Evolutionary conservation across 2,113 vertebrate species (phyloP).

Genomic region (Xenus cinereus): DNA sequence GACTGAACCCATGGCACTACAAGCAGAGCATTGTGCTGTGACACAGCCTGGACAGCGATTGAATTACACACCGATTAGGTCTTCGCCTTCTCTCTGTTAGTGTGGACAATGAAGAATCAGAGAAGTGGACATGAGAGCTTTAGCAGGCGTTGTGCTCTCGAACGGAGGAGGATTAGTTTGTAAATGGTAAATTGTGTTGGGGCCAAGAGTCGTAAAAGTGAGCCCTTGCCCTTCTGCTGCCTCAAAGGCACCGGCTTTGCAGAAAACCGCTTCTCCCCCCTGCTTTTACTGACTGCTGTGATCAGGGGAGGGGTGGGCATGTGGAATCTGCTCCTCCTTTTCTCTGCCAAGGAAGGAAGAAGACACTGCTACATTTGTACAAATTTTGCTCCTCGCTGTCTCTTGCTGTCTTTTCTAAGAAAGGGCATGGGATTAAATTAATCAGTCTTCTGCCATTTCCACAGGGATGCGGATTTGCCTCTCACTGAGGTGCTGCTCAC

Average conservation of each 20-base stretch:
- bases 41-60: slow-evolving; percentile 69
- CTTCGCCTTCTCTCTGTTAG: slow-evolving; percentile 53
- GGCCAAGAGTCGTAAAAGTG: slow-evolving; percentile 63
- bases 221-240: slow-evolving; percentile 61
- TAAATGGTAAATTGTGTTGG: slow-evolving; percentile 68
- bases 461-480: background rate
- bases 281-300: background rate
- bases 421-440: background rate
- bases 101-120: slow-evolving; percentile 71
- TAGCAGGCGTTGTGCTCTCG: slow-evolving; percentile 60
- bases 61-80: slow-evolving; percentile 75
- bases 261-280: background rate
- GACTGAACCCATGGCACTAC: slow-evolving; percentile 71
- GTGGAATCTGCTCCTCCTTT: background rate
- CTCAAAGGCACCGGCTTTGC: slow-evolving; percentile 51
- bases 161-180: slow-evolving; percentile 62
- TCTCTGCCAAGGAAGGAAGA: background rate
- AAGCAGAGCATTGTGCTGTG: slow-evolving; percentile 75
- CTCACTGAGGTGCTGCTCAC: background rate
- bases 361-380: background rate
- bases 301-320: background rate
- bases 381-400: background rate
- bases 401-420: background rate
- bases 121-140: slow-evolving; percentile 66
- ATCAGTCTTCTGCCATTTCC: background rate